Evolutionary conservation across 1,140 invertebrate species (phyloP), one percentile per base, ranked within the genome.

Genomic region (Danaus plexippus): DNA sequence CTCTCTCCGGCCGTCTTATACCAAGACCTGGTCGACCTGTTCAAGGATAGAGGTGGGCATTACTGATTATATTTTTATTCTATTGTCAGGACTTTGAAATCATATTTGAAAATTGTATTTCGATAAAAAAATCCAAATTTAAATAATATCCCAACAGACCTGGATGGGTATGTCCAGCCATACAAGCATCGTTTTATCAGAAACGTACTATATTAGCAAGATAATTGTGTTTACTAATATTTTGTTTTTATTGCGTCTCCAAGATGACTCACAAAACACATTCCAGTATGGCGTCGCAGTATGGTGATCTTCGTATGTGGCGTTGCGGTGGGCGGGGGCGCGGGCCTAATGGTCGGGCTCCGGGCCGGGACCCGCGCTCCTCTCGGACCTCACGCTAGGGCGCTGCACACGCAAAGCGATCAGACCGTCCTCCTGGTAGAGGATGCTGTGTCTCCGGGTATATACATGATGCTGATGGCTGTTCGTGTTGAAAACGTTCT

Each of bases 201-300:
- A 32, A 32, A 32, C 22, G 22, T 32, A 2, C 22, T 7, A 32
- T 22, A 22, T 32, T 32, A 32, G 4, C 5, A 0, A 32, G 5
- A 32, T 4, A 6, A 32, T 32, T 32, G 4, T 7, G 0, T 32
- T 32, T 32, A 32, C 2, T 32, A 2, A 32, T 32, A 32, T 32
- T 32, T 15, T 32, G 22, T 8, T 32, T 32, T 32, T 61, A 15
- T 15, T 15, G 15, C 15, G 15, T 15, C 15, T 15, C 3, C 15
- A 15, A 15, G 15, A 15, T 15, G 3, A 15, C 1, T 3, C 15
- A 15, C 15, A 15, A 15, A 15, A 15, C n/a, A 18, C 42, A 8
- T 72, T 69, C 2, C 71, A 88, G 86, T 87, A 63, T 88, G 85
- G 85, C 75, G 86, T 41, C 78, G 77, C 13, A 85, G 82, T 22